Conservation (phyloP, 37 sponge, comb jelly and placozoan genomes). For the Hormiphora californensis region DNA sequence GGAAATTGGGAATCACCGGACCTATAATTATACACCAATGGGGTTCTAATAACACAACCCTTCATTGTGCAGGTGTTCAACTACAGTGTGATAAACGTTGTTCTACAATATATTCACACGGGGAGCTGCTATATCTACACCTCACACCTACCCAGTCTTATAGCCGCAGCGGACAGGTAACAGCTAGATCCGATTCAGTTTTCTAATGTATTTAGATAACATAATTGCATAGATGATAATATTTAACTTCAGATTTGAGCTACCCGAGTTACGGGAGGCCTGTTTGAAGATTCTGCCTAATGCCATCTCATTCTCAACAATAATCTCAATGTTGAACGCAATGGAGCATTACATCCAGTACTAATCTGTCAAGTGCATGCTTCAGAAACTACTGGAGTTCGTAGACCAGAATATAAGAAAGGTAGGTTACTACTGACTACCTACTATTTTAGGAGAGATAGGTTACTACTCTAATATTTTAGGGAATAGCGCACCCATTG, state of each 20-base stretch:
- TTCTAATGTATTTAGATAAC: too few species aligned
- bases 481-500: too few species aligned
- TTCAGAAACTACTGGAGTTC: conserved; percentile 27
- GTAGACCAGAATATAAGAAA: conserved; percentile 12
- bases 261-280: conserved; percentile 8
- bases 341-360: conserved; percentile 40
- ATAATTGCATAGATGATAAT: background rate
- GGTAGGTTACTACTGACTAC: too few species aligned
- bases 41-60: too few species aligned
- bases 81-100: background rate
- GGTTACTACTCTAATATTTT: too few species aligned
- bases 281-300: conserved; percentile 29
- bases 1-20: too few species aligned
- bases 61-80: background rate
- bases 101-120: conserved; percentile 29
- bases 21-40: too few species aligned
- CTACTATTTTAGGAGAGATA: too few species aligned
- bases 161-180: conserved; percentile 34
- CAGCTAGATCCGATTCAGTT: background rate
- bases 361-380: conserved; percentile 9
- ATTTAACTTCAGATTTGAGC: conserved; percentile 1
- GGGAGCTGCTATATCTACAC: conserved; percentile 18
- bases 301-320: background rate
- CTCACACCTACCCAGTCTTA: conserved; percentile 16
- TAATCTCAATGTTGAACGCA: conserved; percentile 10